These are phyloP conservation scores for Microchirus variegatus DNA, from an alignment of 2,797 vertebrate species.

Conservation along the genomic window DNA sequence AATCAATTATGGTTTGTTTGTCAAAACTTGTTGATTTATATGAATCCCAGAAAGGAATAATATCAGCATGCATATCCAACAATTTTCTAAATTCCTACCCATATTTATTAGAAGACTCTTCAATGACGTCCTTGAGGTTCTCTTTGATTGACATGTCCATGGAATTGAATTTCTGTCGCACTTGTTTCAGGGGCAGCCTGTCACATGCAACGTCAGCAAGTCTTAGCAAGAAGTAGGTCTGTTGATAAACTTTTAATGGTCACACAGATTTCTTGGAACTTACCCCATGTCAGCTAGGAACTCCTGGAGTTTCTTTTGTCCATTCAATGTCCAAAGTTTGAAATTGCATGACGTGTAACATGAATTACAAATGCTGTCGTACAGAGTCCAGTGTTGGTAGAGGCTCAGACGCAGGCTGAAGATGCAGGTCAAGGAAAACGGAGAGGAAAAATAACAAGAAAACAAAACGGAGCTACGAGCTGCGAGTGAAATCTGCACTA, in stretches of 20 bases:
- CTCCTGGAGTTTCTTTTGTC: constrained; percentile 95
- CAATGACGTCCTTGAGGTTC: constrained; percentile 94
- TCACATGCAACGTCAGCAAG: constrained; percentile 4
- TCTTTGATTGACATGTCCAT: constrained; percentile 97
- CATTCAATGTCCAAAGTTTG: constrained; percentile 95
- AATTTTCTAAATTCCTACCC: constrained; percentile 78
- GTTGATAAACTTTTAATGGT: background rate
- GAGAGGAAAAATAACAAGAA: background rate
- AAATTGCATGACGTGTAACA: constrained; percentile 91
- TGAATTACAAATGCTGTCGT: constrained; percentile 95
- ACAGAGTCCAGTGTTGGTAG: constrained; percentile 98
- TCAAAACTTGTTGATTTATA: too few relatives aligned
- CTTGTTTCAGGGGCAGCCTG: constrained; percentile 94
- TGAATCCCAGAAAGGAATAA: too few relatives aligned
- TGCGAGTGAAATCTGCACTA: too few relatives aligned
- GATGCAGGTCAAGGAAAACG: constrained; percentile 60
- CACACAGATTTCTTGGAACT: background rate
- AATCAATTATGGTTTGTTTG: background rate
- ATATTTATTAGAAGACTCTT: constrained; percentile 97
- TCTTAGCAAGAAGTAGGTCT: background rate
- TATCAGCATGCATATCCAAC: too few relatives aligned
- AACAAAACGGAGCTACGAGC: background rate
- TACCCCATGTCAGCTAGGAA: constrained; percentile 98
- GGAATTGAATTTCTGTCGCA: constrained; percentile 94
- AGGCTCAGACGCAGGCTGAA: constrained; percentile 88